Base-by-base conservation (phyloP, 2,888 invertebrate species). In the Bhutanitis thaidina region DNA sequence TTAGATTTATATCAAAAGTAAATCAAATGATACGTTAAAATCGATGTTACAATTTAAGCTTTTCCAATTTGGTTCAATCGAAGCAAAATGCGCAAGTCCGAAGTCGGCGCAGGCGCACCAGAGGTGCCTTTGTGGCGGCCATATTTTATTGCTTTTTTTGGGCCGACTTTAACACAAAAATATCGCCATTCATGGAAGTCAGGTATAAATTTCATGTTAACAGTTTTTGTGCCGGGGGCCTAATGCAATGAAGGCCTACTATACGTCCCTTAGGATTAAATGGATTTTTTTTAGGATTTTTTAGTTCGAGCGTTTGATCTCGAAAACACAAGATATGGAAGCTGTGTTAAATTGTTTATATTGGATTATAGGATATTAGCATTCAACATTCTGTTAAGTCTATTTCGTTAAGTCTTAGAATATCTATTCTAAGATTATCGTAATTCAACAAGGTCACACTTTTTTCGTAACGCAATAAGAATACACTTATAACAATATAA, bases 101-200 rank as follows among this genome's bases (percentile, higher is more conserved):
- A 63, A 62, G 58, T 64, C 69, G 61, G 67, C 79, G 80, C 85
- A 86, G 69, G 76, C 85, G 84, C 81, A 73, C 59, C 61, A 75
- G 72, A 80, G 78, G 81, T 80, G 78, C 82, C 82, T 83, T 83
- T 85, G 77, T 73, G 77, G 74, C 85, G 67, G 85, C 86, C 87
- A 88, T 87, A 71, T 80, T 85, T 86, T 80, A 78, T 82, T 79
- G 71, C 73, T 64, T 69, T 71, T 75, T 32, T 82, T 82, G 69
- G 65, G 63, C 59, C 71, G 74, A 68, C 71, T 70, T 73, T 73
- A 71, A 71, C 70, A 80, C 77, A 61, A 77, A 80, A 83, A 80
- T 81, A 80, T 70, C 74, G 71, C 72, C 82, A 83, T 87, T 86
- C 82, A 86, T 84, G 80, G 79, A 65, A 75, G 73, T 74, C 87